Base-by-base conservation (phyloP, 92 coral and sea anemone genomes). In the Epizoanthus stellaris region DNA sequence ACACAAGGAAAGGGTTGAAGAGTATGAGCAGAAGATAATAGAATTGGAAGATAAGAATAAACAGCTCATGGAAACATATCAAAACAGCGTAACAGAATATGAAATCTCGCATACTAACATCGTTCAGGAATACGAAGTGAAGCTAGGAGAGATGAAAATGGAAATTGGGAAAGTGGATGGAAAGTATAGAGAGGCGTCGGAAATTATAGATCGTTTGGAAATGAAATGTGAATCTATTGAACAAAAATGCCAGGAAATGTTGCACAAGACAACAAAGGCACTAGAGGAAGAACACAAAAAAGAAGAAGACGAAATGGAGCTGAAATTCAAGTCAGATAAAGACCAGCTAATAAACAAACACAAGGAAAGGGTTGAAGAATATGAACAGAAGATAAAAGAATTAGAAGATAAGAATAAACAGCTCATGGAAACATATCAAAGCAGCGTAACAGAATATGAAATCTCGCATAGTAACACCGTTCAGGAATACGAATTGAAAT, bases 221-320 rank as follows among this genome's bases (percentile, higher is more conserved):
- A 1, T 3, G 82, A 39, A 36, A 23, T 67, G 72, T 23, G 42
- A 34, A 11, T 34, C 20, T 30, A 36, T 43, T 38, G 39, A 67
- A 67, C 45, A 34, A 67, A 12, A 67, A 15, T 43, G 42, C 11
- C 49, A 67, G 20, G 5, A 40, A 17, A 1, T 5, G 10, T 20
- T 77, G 13, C 14, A 61, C 19, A 68, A 77, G 10, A 60, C 19
- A 4, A 43, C 47, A 14, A 53, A 42, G 25, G 9, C 7, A 3
- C 25, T 79, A 38, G 83, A 63, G 47, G 21, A 79, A 19, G 72
- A 79, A 1, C 52, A 61, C 25, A 69, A 43, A 17, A 42, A 77
- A 3, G 16, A 17, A 30, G 40, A 59, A 61, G 6, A n/a, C 9
- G 82, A 60, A 19, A 59, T 38, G n/a, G 36, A 77, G 63, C 13